Conservation (phyloP, 2,888 invertebrate species). For the Meghimatium bilineatum region DNA sequence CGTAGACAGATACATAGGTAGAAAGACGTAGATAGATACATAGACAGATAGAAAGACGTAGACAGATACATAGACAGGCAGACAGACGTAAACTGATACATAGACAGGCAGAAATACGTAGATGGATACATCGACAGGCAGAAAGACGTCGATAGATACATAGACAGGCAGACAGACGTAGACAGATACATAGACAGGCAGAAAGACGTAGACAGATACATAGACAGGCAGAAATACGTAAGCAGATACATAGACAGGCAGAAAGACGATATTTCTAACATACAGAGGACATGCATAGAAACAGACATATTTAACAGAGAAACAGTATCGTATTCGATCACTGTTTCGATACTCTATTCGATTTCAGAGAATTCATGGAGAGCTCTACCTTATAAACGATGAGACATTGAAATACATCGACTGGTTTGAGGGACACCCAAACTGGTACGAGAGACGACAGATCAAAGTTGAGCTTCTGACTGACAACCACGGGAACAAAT, state of each 20-base stretch:
- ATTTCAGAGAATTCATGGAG: slow-evolving; percentile 83
- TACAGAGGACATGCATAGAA: not conserved
- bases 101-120: not conserved
- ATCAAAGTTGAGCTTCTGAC: slow-evolving; percentile 22
- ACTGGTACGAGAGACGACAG: slow-evolving; percentile 83
- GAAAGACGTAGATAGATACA: no score
- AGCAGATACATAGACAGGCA: no score
- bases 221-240: no score
- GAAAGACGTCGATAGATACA: not conserved
- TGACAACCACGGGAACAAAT: slow-evolving; percentile 14
- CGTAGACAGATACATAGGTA: no score
- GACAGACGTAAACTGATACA: no score
- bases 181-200: not conserved
- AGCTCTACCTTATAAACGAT: slow-evolving; percentile 89
- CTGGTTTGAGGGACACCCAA: slow-evolving; percentile 89
- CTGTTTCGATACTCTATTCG: slow-evolving; percentile 36
- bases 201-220: no score
- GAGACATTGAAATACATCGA: slow-evolving; percentile 86
- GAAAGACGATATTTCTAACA: no score
- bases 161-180: not conserved
- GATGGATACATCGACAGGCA: not conserved
- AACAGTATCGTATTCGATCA: not conserved
- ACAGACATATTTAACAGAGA: not conserved
- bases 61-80: no score
- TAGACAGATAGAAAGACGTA: no score